Percentiles rank a stretch among this genome's conserved stretches.
Evolutionary conservation across 2,888 invertebrate genomes (phyloP).

Genomic region (Oligia strigilis): DNA sequence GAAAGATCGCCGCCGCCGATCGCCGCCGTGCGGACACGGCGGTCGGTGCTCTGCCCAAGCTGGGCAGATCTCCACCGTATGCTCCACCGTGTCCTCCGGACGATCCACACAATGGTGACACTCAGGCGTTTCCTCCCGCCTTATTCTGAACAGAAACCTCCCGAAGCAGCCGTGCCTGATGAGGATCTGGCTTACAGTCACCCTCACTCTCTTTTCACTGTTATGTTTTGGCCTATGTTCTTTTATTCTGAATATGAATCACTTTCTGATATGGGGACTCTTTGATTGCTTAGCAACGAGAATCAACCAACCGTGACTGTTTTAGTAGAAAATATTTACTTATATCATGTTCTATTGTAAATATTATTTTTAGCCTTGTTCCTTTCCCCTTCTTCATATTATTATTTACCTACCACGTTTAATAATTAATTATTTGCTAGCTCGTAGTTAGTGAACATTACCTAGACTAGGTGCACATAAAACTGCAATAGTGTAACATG

Average conservation of each 20-base stretch:
- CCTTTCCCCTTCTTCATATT: neutral
- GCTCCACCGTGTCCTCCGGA: no score
- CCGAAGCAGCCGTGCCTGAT: no score
- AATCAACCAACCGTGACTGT: neutral
- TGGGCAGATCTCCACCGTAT: no score
- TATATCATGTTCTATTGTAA: neutral
- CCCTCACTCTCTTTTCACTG: no score
- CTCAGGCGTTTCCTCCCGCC: no score
- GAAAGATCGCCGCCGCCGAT: no score
- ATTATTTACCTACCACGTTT: neutral
- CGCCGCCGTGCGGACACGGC: no score
- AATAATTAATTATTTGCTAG: neutral
- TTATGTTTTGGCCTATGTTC: no score
- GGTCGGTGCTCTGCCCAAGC: no score
- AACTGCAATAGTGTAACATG: neutral
- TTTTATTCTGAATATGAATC: conserved; percentile 22
- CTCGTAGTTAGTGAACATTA: neutral
- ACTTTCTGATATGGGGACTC: conserved; percentile 13
- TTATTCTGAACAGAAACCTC: no score
- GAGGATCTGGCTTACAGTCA: no score
- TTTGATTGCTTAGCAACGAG: neutral
- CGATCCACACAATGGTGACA: no score
- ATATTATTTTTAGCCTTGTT: neutral
- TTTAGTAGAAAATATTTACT: neutral
- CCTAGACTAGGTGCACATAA: neutral